phyloP scores from a whole-genome alignment of 2,888 invertebrate genomes.

The Synergus gifuensis region DNA sequence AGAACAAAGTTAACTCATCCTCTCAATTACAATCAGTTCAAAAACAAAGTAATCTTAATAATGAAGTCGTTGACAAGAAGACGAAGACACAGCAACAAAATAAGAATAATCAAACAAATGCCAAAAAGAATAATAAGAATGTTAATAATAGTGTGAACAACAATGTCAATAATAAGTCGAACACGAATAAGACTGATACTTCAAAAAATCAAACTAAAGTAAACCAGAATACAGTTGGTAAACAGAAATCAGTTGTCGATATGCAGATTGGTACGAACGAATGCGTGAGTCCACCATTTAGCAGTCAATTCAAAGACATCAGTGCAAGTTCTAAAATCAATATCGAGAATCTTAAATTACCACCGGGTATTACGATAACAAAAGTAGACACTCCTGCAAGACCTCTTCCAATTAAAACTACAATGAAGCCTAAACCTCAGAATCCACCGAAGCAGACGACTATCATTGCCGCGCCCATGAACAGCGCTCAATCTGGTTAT shows the following conservation, averaged over 20 bases:
- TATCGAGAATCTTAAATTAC: constrained; percentile 79
- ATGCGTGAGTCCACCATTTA: constrained; percentile 62
- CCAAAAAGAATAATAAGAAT: constrained; percentile 48
- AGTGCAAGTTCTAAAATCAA: constrained; percentile 68
- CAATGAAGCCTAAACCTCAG: constrained; percentile 69
- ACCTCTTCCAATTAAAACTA: constrained; percentile 70
- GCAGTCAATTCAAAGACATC: constrained; percentile 69
- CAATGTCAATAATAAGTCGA: constrained; percentile 53
- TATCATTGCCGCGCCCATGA: constrained; percentile 76
- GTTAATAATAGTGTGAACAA: constrained; percentile 48
- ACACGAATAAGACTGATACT: constrained; percentile 59
- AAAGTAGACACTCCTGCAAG: constrained; percentile 81
- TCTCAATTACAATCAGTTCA: constrained; percentile 5
- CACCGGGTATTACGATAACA: constrained; percentile 90
- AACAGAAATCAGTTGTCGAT: constrained; percentile 56
- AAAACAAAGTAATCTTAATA: constrained; percentile 16
- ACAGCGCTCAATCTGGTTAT: constrained; percentile 70
- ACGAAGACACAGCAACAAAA: constrained; percentile 47
- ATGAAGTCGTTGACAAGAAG: constrained; percentile 45
- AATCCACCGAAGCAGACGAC: constrained; percentile 73
- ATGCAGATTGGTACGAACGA: constrained; percentile 57
- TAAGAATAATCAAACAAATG: constrained; percentile 33
- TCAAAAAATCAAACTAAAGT: constrained; percentile 63
- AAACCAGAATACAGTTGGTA: constrained; percentile 51
- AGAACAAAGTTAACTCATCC: constrained; percentile 43